These are phyloP conservation scores for Rhagologus leucostigma DNA, from an alignment of 2,113 vertebrate species.

Conservation along the genomic window DNA sequence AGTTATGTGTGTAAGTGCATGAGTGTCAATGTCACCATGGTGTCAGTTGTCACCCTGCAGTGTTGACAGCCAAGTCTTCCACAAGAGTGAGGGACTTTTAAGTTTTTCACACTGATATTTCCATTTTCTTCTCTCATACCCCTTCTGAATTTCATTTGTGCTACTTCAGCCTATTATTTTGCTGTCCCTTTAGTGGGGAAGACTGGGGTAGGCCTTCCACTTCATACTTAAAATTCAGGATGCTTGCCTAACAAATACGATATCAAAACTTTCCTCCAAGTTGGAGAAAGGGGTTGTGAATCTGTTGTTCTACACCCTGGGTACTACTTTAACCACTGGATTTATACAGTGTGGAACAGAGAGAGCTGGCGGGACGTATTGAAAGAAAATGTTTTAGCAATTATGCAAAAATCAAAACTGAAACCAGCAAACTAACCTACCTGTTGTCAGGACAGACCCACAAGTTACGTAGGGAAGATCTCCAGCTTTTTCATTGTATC, in stretches of 20 bases:
- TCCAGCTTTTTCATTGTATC: not conserved
- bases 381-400: not conserved
- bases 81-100: not conserved
- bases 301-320: not conserved
- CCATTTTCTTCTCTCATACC: not conserved
- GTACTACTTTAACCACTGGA: not conserved
- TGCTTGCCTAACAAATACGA: not conserved
- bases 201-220: not conserved
- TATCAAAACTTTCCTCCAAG: not conserved
- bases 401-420: not conserved
- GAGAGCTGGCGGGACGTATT: not conserved
- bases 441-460: not conserved
- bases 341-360: not conserved
- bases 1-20: accelerated
- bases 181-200: not conserved
- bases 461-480: not conserved
- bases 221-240: not conserved
- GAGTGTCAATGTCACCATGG: accelerated
- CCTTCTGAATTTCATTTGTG: not conserved
- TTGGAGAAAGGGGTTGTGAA: not conserved
- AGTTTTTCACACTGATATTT: not conserved
- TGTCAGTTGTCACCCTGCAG: not conserved
- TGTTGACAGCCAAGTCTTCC: not conserved
- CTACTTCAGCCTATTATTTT: not conserved
- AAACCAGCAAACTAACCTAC: not conserved